Evolutionary conservation across 2,797 vertebrate species (phyloP).

Genomic region (Hephaestus fuliginosus): DNA sequence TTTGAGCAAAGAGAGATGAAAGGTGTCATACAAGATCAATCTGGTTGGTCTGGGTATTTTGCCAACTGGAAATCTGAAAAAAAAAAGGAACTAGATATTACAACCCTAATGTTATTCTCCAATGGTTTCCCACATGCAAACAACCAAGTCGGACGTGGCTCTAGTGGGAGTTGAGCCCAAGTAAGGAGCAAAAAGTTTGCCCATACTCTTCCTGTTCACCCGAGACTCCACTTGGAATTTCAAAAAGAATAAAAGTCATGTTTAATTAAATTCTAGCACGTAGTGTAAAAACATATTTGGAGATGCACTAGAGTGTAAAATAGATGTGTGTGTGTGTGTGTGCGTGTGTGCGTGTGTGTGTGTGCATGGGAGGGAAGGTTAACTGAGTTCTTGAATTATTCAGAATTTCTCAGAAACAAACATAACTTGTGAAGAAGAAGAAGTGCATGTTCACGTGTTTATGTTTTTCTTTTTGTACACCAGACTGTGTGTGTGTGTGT

Average conservation of each 20-base stretch:
- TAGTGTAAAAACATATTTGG: conserved; percentile 33
- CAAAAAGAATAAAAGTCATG: conserved; percentile 9
- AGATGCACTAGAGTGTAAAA: conserved; percentile 23
- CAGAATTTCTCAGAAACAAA: conserved; percentile 45
- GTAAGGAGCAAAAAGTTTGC: not conserved
- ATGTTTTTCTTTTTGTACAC: conserved; percentile 14
- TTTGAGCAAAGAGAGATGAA: not conserved
- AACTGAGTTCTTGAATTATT: conserved; percentile 69
- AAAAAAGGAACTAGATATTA: not conserved
- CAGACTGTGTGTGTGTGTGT: not conserved
- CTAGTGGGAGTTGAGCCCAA: not conserved
- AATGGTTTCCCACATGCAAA: not conserved
- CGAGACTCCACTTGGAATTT: not conserved
- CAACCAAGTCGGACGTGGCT: not conserved
- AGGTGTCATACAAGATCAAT: not conserved
- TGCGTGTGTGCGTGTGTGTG: conserved; percentile 20
- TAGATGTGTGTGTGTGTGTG: not conserved
- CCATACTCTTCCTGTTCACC: not conserved
- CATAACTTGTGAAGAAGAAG: not conserved
- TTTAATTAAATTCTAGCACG: conserved; percentile 35
- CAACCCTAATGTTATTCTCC: not conserved
- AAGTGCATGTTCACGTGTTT: not conserved
- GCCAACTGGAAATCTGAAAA: not conserved
- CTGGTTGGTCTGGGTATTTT: not conserved
- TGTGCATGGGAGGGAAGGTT: conserved; percentile 10